phyloP scores from a whole-genome alignment of 1,140 invertebrate species.

The Galleria mellonella region DNA sequence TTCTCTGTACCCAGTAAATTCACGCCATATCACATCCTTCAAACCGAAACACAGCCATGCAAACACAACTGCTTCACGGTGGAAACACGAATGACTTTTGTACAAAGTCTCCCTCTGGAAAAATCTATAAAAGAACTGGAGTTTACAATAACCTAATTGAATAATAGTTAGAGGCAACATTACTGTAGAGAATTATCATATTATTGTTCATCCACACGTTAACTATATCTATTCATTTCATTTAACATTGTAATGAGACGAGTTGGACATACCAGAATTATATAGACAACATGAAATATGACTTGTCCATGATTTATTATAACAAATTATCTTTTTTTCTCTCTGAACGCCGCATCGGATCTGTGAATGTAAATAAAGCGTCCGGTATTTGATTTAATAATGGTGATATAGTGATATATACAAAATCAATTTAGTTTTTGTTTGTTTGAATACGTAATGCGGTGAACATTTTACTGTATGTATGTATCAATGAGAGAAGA shows the following conservation, averaged over 20 bases:
- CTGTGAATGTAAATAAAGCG: conserved; percentile 52
- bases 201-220: too few relatives aligned
- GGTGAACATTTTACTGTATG: too few relatives aligned
- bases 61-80: too few relatives aligned
- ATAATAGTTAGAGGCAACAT: too few relatives aligned
- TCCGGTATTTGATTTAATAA: conserved; percentile 47
- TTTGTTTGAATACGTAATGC: conserved; percentile 25
- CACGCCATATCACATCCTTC: too few relatives aligned
- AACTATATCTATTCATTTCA: conserved; percentile 19
- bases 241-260: conserved; percentile 43
- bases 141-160: too few relatives aligned
- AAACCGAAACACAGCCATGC: too few relatives aligned
- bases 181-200: not conserved
- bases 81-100: too few relatives aligned
- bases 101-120: too few relatives aligned
- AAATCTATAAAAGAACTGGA: too few relatives aligned
- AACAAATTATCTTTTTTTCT: conserved; percentile 54
- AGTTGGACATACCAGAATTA: conserved; percentile 17
- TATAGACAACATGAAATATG: conserved; percentile 41
- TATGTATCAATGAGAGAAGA: too few relatives aligned
- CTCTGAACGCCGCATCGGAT: conserved; percentile 22
- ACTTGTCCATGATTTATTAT: conserved; percentile 42
- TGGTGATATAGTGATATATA: conserved; percentile 10
- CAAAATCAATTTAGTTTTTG: conserved; percentile 27
- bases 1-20: too few relatives aligned